Evolutionary conservation across 2,888 invertebrate species (phyloP), one percentile per base, ranked within the genome.

Genomic region (Pheosia gnoma): DNA sequence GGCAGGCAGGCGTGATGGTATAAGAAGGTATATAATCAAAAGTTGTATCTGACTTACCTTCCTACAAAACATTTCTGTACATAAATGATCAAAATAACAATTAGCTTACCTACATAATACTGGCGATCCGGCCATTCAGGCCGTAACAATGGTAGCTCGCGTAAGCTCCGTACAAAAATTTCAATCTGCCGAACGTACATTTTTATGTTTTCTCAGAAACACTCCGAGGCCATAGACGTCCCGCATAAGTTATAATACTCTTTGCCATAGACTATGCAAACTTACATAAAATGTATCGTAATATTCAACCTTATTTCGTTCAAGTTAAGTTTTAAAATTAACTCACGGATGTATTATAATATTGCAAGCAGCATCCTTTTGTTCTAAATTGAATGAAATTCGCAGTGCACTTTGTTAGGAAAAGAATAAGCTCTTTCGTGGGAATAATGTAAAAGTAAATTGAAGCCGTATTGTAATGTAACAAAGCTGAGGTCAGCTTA

Each of bases 341-440:
- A 10, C 37, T 36, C 7, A 51, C 25, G 6, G 39, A 0, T 41
- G 38, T 13, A 41, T n/a, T 41, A 41, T 57, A 45, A 41, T 45
- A 45, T 45, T n/a, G n/a, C 63, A 65, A 68, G 71, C 72, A 71
- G 76, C 75, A 75, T 80, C 83, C 83, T 87, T 87, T 89, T 90
- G 87, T 90, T 85, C 83, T 83, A 83, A 82, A 87, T 81, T 79
- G 78, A 80, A 80, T 81, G 78, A 85, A 84, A 82, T 86, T 83
- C 83, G 82, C 75, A 75, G 65, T 73, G 70, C 63, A 63, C 60
- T 59, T 61, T 70, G 70, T 68, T 71, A 71, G 68, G 51, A 51
- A 51, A 47, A 47, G 47, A n/a, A 45, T 45, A 45, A 47, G 47
- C n/a, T 47, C 47, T 6, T 47, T 47, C 47, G 6, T 47, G 11